phyloP scores from a whole-genome alignment of 2,113 vertebrate genomes.

The Pomatorhinus ruficollis region DNA sequence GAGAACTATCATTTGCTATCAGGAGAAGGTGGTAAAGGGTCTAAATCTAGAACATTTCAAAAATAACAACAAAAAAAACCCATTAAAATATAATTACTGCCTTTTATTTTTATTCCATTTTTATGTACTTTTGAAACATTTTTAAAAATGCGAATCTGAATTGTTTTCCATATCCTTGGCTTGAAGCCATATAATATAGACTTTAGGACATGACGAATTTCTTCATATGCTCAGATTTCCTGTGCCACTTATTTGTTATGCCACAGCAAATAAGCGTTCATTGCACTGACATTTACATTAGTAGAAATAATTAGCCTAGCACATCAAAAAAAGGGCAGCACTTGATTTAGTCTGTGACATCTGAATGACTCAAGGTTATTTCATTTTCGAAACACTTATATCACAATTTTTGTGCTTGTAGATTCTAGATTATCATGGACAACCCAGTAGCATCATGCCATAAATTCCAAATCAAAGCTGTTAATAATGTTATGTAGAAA shows the following conservation, averaged over 20 bases:
- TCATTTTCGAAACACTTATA: conserved; percentile 55
- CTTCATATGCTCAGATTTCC: background rate
- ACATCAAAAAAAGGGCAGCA: conserved; percentile 53
- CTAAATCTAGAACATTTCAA: background rate
- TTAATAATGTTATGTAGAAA: conserved; percentile 60
- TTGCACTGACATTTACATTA: conserved; percentile 66
- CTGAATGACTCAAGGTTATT: conserved; percentile 64
- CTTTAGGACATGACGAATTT: conserved; percentile 1
- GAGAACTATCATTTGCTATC: background rate
- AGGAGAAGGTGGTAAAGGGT: background rate
- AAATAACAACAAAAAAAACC: background rate
- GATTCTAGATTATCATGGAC: background rate
- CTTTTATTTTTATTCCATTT: background rate
- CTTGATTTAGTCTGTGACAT: conserved; percentile 60
- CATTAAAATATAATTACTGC: background rate
- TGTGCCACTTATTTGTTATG: conserved; percentile 44
- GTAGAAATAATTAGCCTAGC: conserved; percentile 62
- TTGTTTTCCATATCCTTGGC: background rate
- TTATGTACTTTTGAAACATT: background rate
- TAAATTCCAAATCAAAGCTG: conserved; percentile 49
- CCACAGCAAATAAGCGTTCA: conserved; percentile 57
- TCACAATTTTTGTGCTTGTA: background rate
- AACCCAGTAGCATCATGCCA: background rate
- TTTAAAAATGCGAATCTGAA: background rate
- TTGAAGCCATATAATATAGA: background rate